Conservation (phyloP, 2,797 vertebrate species). For the Manis pentadactyla region DNA sequence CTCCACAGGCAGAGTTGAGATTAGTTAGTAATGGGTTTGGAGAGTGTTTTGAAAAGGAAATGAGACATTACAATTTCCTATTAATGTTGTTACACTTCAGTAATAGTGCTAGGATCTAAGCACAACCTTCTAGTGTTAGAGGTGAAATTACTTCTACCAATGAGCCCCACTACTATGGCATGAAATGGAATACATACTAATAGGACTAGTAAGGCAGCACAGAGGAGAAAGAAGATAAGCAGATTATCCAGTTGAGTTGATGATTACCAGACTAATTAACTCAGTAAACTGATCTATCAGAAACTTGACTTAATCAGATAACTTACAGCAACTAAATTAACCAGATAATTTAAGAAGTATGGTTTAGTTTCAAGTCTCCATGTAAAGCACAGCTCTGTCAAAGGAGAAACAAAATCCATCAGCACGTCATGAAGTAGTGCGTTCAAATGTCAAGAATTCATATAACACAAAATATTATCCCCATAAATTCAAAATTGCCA, state of each 20-base stretch:
- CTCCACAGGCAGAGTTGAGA: constrained; percentile 41
- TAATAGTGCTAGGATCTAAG: constrained; percentile 5
- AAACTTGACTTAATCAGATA: constrained; percentile 63
- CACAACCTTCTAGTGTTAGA: constrained; percentile 32
- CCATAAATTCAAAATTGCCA: neutral
- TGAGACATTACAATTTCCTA: constrained; percentile 52
- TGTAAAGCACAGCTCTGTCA: neutral
- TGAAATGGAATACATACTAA: constrained; percentile 34
- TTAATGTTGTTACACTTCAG: constrained; percentile 48
- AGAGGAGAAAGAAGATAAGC: neutral
- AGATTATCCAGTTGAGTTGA: constrained; percentile 57
- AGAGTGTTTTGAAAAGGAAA: constrained; percentile 68
- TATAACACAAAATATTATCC: neutral
- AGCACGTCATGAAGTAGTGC: neutral
- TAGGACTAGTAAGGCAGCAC: constrained; percentile 31
- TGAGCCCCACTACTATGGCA: neutral
- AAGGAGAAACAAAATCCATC: neutral
- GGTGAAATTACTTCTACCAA: constrained; percentile 49
- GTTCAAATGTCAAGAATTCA: constrained; percentile 7
- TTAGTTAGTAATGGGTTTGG: constrained; percentile 63
- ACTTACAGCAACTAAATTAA: constrained; percentile 37
- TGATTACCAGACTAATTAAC: constrained; percentile 44
- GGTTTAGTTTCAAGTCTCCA: neutral
- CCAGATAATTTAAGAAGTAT: neutral
- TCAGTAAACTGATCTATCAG: constrained; percentile 49